Evolutionary conservation across 2,797 vertebrate genomes (phyloP).

Genomic region (Acrocephalus scirpaceus): DNA sequence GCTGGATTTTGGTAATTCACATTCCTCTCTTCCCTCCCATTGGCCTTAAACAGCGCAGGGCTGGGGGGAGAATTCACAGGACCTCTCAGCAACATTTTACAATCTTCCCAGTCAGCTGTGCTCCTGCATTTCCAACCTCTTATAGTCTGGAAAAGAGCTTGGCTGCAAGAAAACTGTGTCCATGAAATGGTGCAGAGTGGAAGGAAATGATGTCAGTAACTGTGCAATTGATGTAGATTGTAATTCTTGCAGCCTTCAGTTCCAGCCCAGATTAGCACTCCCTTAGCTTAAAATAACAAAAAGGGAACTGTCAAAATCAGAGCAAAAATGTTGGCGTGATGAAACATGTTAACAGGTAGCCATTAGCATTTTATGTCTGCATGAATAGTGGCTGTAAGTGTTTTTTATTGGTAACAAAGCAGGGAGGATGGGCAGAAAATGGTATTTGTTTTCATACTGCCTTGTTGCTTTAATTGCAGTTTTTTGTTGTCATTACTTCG

Average conservation of each 20-base stretch:
- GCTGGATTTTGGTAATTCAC: neutral
- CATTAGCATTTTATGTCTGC: constrained; percentile 78
- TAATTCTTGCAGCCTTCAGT: constrained; percentile 68
- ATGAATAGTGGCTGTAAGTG: constrained; percentile 76
- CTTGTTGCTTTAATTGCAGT: constrained; percentile 61
- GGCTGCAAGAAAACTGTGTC: constrained; percentile 42
- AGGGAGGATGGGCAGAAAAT: constrained; percentile 64
- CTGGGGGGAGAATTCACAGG: neutral
- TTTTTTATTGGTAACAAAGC: constrained; percentile 76
- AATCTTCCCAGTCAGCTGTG: neutral
- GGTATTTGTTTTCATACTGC: constrained; percentile 65
- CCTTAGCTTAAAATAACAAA: constrained; percentile 72
- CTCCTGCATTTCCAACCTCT: neutral
- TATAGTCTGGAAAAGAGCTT: neutral
- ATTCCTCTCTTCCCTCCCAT: neutral
- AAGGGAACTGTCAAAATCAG: constrained; percentile 67
- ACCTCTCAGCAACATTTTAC: neutral
- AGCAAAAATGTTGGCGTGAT: constrained; percentile 74
- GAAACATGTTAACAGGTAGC: constrained; percentile 78
- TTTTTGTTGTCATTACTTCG: constrained; percentile 40
- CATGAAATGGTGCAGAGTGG: constrained; percentile 1
- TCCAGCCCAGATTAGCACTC: constrained; percentile 65
- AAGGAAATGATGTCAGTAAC: constrained; percentile 57
- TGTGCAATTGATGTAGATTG: constrained; percentile 40
- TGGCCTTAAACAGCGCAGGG: neutral